Percentiles rank a stretch among this genome's conserved stretches.
These are phyloP conservation scores for Axea sp. DNA, from an alignment of 2,888 invertebrate genomes.

Conservation along the genomic window DNA sequence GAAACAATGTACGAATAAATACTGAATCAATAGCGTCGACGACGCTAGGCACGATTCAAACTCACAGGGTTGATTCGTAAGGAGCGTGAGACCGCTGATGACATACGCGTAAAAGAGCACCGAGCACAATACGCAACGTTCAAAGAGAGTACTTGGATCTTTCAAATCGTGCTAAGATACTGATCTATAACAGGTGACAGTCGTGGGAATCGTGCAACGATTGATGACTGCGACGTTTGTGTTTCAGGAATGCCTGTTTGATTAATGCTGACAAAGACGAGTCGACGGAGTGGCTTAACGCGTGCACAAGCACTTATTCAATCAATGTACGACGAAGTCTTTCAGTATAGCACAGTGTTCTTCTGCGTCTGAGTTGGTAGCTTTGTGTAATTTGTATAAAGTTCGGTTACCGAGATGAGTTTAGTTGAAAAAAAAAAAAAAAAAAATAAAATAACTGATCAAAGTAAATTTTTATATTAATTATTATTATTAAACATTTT, in stretches of 20 bases:
- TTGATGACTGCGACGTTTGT: slow-evolving; percentile 47
- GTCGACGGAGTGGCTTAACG: slow-evolving; percentile 55
- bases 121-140: slow-evolving; percentile 41
- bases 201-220: slow-evolving; percentile 56
- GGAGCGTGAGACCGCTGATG: slow-evolving; percentile 56
- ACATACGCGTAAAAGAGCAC: slow-evolving; percentile 27
- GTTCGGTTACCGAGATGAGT: too few relatives aligned
- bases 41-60: slow-evolving; percentile 7
- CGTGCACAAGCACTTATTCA: slow-evolving; percentile 46
- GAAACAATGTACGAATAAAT: slow-evolving; percentile 55
- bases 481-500: too few relatives aligned
- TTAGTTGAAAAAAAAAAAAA: too few relatives aligned
- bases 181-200: slow-evolving; percentile 56
- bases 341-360: slow-evolving; percentile 12
- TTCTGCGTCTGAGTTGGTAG: too few relatives aligned
- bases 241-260: slow-evolving; percentile 31
- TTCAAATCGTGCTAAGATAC: slow-evolving; percentile 47
- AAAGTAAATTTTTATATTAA: too few relatives aligned
- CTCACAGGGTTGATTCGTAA: slow-evolving; percentile 17
- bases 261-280: slow-evolving; percentile 60
- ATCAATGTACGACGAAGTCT: slow-evolving; percentile 35
- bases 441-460: too few relatives aligned
- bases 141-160: slow-evolving; percentile 42
- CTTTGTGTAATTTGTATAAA: too few relatives aligned
- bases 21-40: slow-evolving; percentile 39